Conservation (phyloP, 2,113 vertebrate genomes). For the Rynchops niger region DNA sequence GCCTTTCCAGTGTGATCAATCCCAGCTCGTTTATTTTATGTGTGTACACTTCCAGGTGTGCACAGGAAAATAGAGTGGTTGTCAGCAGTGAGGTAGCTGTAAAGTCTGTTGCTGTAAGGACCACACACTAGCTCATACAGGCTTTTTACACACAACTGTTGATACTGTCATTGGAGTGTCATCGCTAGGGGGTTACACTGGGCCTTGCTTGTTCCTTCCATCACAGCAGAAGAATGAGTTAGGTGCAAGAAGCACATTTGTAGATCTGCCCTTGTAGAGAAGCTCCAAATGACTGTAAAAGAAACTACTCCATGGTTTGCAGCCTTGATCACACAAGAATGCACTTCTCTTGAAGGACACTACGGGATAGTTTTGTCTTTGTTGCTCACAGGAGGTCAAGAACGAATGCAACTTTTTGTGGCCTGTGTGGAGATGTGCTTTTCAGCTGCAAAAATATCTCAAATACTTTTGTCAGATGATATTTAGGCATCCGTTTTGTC, state of each 20-base stretch:
- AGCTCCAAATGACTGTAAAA: neutral
- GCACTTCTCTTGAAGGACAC: neutral
- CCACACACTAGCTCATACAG: neutral
- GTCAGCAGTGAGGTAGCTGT: neutral
- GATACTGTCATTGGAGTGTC: neutral
- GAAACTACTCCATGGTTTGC: neutral
- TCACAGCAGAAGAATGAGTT: neutral
- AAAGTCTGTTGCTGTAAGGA: neutral
- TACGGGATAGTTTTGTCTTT: neutral
- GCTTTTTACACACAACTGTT: neutral
- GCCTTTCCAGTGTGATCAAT: neutral
- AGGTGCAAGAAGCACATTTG: neutral
- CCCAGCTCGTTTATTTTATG: neutral
- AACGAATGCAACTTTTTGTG: neutral
- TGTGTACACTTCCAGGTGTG: neutral
- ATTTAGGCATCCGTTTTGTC: neutral
- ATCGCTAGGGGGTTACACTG: neutral
- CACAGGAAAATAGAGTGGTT: neutral
- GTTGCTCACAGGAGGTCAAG: neutral
- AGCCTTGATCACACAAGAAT: accelerated
- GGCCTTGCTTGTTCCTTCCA: neutral
- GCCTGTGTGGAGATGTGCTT: neutral
- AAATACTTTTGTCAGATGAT: neutral
- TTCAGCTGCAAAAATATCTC: neutral
- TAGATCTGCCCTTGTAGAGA: neutral